phyloP scores from a whole-genome alignment of 2,888 invertebrate species.

The Sacculina carcini region DNA sequence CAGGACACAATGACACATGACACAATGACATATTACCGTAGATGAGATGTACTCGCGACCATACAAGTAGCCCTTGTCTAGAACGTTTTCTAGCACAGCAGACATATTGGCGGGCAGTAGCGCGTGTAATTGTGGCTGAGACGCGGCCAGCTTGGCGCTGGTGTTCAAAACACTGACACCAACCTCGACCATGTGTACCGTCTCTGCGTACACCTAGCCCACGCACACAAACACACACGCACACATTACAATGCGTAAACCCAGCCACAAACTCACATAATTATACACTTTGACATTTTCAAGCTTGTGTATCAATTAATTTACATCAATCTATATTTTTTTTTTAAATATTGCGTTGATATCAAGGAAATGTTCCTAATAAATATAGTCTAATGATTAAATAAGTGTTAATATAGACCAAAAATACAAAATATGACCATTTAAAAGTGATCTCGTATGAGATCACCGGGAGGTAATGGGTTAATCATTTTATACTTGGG shows the following conservation, averaged over 20 bases:
- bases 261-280: conserved; percentile 22
- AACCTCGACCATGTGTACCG: conserved; percentile 65
- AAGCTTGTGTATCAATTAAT: too few species aligned
- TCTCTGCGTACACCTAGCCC: conserved; percentile 65
- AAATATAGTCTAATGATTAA: too few species aligned
- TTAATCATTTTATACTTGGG: background rate
- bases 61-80: conserved; percentile 77
- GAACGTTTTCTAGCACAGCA: conserved; percentile 59
- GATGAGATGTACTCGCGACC: conserved; percentile 75
- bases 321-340: too few species aligned
- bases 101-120: conserved; percentile 61
- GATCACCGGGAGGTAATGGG: too few species aligned
- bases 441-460: background rate
- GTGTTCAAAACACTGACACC: conserved; percentile 66
- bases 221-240: background rate
- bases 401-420: too few species aligned
- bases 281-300: too few species aligned
- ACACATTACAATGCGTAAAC: conserved; percentile 22
- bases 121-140: conserved; percentile 56
- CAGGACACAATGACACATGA: too few species aligned
- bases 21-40: too few species aligned
- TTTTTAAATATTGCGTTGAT: too few species aligned
- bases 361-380: too few species aligned
- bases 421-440: background rate
- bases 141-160: conserved; percentile 58